Percentiles rank a stretch among this genome's conserved stretches.
These are phyloP conservation scores for Hydrotaea cyrtoneurina DNA, from an alignment of 2,888 invertebrate genomes.

Conservation along the genomic window DNA sequence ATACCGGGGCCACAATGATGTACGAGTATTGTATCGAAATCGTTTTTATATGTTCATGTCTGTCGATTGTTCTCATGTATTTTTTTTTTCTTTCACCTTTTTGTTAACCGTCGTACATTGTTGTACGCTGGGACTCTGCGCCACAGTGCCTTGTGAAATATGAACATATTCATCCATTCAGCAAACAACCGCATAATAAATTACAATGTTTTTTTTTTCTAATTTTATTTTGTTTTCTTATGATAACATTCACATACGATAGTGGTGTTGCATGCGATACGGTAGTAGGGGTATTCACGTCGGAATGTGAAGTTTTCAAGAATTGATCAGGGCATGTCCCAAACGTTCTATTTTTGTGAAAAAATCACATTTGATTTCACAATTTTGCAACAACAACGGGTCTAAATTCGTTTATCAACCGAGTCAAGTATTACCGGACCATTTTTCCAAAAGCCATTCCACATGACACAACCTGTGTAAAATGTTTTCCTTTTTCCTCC, in stretches of 20 bases:
- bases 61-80: neutral
- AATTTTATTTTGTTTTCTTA: slow-evolving; percentile 15
- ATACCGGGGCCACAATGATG: slow-evolving; percentile 6
- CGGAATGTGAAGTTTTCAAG: too few species aligned
- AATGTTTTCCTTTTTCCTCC: too few species aligned
- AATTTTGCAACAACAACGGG: too few species aligned
- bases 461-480: too few species aligned
- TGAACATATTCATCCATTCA: neutral
- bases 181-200: slow-evolving; percentile 14
- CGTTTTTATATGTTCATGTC: neutral
- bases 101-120: neutral
- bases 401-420: too few species aligned
- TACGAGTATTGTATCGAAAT: slow-evolving; percentile 28
- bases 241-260: slow-evolving; percentile 2
- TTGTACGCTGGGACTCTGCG: neutral
- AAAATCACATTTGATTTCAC: too few species aligned
- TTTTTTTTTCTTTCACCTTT: neutral
- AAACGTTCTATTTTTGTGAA: too few species aligned
- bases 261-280: neutral
- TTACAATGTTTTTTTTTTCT: slow-evolving; percentile 5
- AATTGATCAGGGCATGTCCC: too few species aligned
- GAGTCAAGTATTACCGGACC: too few species aligned
- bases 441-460: too few species aligned
- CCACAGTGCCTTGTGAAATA: neutral
- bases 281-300: too few species aligned